Evolutionary conservation across 1,140 invertebrate species (phyloP), one percentile per base, ranked within the genome.

Genomic region (Orchestia grillus): DNA sequence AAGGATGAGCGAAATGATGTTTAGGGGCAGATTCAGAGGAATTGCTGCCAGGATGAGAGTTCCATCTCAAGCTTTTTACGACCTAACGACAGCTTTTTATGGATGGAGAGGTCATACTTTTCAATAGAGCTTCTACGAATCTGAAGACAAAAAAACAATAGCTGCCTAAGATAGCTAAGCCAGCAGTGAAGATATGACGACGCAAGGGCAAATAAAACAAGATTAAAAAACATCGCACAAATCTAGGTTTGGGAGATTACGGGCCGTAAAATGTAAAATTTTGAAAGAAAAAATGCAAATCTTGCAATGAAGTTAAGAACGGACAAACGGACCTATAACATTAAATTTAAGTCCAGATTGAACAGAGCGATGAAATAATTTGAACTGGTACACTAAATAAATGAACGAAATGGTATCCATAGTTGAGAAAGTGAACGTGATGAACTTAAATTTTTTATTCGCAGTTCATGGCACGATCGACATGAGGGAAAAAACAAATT

Each of bases 101-200:
- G 92, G 92, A 45, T 94, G 92, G 92, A 94, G 92, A 94, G 44
- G 92, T 94, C 92, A 94, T 94, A 94, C 92, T 94, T 94, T 90
- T 44, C 92, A 94, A 94, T 94, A 44, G 92, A 90, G 88, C 88
- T 90, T 41, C 88, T 90, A 44, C 92, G 92, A 94, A 36, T 15
- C 44, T 94, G 3, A 11, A 94, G 19, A 94, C 92, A n/a, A 44
- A 45, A n/a, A 92, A 94, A 94, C 92, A 94, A 94, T 45, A 44
- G 92, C 92, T 11, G 36, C 92, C 40, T n/a, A 45, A 40, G 92
- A 94, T 44, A 44, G 43, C 41, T 23, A 90, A 28, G 88, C 11
- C 15, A 42, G 88, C 62, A 90, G 88, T 41, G 28, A 90, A 90
- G 43, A 90, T 90, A 90, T 42, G 88, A 90, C 43, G 62, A 77